Evolutionary conservation across 2,888 invertebrate genomes (phyloP), one percentile per base, ranked within the genome.

Genomic region (Blera fallax): DNA sequence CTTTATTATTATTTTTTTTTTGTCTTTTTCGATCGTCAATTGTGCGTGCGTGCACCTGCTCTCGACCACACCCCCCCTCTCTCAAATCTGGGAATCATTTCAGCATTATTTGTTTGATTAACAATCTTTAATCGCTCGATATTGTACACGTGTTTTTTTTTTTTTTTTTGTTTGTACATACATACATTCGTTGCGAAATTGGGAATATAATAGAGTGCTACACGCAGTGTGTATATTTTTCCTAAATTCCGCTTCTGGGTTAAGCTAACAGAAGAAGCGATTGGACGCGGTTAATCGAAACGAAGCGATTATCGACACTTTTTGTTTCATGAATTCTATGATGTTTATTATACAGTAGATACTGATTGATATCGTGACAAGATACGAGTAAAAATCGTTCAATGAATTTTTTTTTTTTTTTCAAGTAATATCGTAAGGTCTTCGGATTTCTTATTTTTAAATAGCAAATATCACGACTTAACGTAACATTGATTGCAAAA

Each of bases 21-120:
- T 54, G 32, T 43, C 37, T 40, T 34, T 60, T 81, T 32, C n/a
- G 40, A 32, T 43, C 67, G 74, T 72, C 67, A 81, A 81, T 76
- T 81, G 60, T 84, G 80, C 64, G 84, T 80, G 64, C 69, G 69
- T 82, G 69, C 81, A 82, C 81, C 81, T 81, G 81, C 60, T 73
- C 8, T 69, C 24, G 34, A n/a, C n/a, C 43, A 16, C n/a, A 50
- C 24, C 11, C 18, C 45, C 45, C 56, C 40, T 32, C 37, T 48
- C 40, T 21, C n/a, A 16, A 32, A 34, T 18, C 27, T 16, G 34
- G 1, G 32, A 48, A 45, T 64, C 40, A 48, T 40, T 69, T 52
- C 16, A 29, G 11, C 45, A 65, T 43, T 82, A 34, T 72, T 84
- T 84, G 70, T 84, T 84, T 84, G 74, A 80, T 74, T 80, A 65